Evolutionary conservation across 2,888 invertebrate species (phyloP).

Genomic region (Tachina grossa): DNA sequence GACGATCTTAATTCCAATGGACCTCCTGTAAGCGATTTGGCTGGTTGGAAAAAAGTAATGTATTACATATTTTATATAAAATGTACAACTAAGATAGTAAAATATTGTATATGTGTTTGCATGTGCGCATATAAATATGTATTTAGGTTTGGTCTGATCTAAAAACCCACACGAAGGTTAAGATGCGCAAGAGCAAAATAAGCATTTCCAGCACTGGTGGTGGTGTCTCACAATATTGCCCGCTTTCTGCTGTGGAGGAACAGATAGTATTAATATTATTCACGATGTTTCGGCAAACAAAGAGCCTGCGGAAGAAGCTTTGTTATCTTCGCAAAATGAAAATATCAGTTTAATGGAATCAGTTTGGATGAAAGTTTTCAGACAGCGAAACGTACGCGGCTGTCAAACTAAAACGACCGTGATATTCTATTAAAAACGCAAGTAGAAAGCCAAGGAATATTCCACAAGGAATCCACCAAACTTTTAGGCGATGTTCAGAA

Average conservation of each 20-base stretch:
- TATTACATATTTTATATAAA: no score
- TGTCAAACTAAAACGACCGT: neutral
- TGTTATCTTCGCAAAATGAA: no score
- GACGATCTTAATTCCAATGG: neutral
- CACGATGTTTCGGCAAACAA: no score
- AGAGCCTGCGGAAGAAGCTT: no score
- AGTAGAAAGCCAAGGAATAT: slow-evolving; percentile 4
- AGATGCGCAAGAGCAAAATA: slow-evolving; percentile 2
- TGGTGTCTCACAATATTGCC: neutral
- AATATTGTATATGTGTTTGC: neutral
- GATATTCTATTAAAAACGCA: slow-evolving; percentile 28
- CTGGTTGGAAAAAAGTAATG: no score
- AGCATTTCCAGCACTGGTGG: neutral
- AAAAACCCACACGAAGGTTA: neutral
- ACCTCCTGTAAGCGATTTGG: neutral
- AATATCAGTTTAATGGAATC: no score
- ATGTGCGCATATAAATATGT: neutral
- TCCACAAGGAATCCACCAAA: slow-evolving; percentile 1
- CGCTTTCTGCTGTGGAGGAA: neutral
- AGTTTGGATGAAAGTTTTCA: no score
- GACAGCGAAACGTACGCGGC: neutral
- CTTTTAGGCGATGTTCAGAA: slow-evolving; percentile 17
- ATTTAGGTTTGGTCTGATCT: neutral
- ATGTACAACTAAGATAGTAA: neutral
- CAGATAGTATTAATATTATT: neutral